phyloP scores from a whole-genome alignment of 2,113 vertebrate species.

The Pimephales promelas region DNA sequence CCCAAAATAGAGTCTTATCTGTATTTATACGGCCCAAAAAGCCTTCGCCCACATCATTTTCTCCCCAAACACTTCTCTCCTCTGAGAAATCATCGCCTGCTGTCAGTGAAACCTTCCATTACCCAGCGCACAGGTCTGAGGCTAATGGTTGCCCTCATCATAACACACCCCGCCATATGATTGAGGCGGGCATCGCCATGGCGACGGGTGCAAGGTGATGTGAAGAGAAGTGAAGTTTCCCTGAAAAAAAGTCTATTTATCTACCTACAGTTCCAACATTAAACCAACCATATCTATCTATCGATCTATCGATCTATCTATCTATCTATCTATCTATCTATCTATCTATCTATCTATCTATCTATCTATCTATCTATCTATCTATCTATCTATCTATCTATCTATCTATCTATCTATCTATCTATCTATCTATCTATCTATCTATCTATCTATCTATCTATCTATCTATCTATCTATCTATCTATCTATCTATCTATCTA shows the following conservation, averaged over 20 bases:
- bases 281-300: too few relatives aligned
- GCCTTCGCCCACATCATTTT: not conserved
- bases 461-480: too few relatives aligned
- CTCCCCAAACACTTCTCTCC: conserved; percentile 6
- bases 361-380: too few relatives aligned
- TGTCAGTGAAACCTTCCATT: not conserved
- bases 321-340: too few relatives aligned
- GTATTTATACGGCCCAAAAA: not conserved
- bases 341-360: too few relatives aligned
- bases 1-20: not conserved
- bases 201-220: not conserved
- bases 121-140: not conserved
- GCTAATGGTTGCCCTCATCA: conserved; percentile 13
- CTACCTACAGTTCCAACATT: not conserved
- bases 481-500: too few relatives aligned
- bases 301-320: too few relatives aligned
- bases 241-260: not conserved
- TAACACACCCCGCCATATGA: not conserved
- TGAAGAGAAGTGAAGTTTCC: not conserved
- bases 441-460: too few relatives aligned
- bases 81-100: not conserved
- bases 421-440: too few relatives aligned
- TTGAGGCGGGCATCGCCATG: not conserved
- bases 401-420: too few relatives aligned
- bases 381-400: too few relatives aligned